These are phyloP conservation scores for Sphenopsis melanotis DNA, from an alignment of 2,797 vertebrate genomes.

Conservation along the genomic window DNA sequence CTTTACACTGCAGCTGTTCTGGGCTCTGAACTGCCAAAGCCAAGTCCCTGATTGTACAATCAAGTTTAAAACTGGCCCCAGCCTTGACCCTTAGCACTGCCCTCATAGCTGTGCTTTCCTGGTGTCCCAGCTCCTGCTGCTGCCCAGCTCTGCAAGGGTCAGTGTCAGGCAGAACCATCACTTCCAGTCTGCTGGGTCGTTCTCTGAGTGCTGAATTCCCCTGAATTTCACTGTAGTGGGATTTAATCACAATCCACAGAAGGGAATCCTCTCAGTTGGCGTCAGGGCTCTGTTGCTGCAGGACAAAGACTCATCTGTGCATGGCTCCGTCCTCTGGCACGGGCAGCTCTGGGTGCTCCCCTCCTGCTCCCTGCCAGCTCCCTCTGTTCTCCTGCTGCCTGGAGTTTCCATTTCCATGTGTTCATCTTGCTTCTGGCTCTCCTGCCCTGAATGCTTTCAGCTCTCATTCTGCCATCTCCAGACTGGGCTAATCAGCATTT, in stretches of 20 bases:
- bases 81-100: neutral
- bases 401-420: neutral
- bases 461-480: neutral
- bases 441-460: neutral
- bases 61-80: neutral
- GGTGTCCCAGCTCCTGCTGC: neutral
- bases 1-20: neutral
- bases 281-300: neutral
- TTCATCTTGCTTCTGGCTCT: neutral
- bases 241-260: neutral
- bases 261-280: neutral
- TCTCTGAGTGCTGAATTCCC: neutral
- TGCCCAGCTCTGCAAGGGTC: neutral
- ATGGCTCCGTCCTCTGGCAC: accelerated
- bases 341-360: accelerated
- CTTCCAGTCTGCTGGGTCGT: neutral
- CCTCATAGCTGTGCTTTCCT: neutral
- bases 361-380: neutral
- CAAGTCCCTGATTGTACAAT: neutral
- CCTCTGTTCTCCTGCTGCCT: neutral
- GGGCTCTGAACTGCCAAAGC: neutral
- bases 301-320: neutral
- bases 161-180: neutral
- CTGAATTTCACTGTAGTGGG: neutral
- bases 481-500: neutral